Evolutionary conservation across 2,888 invertebrate species (phyloP).

Genomic region (Oligia latruncula): DNA sequence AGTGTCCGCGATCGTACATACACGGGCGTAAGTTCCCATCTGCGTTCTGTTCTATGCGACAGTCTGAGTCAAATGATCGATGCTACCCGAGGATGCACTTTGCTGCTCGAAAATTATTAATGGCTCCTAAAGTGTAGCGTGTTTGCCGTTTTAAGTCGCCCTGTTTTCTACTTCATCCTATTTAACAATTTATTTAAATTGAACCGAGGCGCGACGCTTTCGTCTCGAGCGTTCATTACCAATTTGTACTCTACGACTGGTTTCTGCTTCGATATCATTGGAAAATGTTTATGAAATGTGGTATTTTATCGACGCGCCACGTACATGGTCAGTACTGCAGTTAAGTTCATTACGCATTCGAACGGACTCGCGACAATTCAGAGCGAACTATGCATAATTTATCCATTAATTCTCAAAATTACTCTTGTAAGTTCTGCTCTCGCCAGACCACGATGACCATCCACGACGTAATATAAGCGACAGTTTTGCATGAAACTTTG

Average conservation of each 20-base stretch:
- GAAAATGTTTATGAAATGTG: conserved; percentile 74
- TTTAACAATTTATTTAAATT: conserved; percentile 54
- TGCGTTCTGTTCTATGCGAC: conserved; percentile 75
- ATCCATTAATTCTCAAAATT: conserved; percentile 88
- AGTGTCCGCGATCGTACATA: conserved; percentile 11
- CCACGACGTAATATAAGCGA: conserved; percentile 79
- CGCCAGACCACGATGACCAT: conserved; percentile 83
- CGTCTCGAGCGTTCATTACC: conserved; percentile 52
- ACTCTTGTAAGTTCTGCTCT: conserved; percentile 85
- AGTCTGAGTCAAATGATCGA: conserved; percentile 76
- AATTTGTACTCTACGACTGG: conserved; percentile 57
- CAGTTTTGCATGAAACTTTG: conserved; percentile 79
- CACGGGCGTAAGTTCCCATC: conserved; percentile 72
- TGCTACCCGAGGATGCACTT: conserved; percentile 77
- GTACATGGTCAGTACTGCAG: conserved; percentile 77
- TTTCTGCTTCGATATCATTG: conserved; percentile 60
- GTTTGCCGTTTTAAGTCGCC: conserved; percentile 59
- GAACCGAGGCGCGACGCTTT: conserved; percentile 37
- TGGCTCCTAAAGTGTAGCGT: conserved; percentile 66
- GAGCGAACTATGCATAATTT: conserved; percentile 88
- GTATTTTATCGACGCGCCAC: conserved; percentile 76
- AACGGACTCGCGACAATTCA: conserved; percentile 84
- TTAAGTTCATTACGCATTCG: conserved; percentile 84
- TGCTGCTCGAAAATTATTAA: conserved; percentile 74
- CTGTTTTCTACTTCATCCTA: conserved; percentile 60